These are phyloP conservation scores for Stratiomys singularior DNA, from an alignment of 2,888 invertebrate species.

Conservation along the genomic window DNA sequence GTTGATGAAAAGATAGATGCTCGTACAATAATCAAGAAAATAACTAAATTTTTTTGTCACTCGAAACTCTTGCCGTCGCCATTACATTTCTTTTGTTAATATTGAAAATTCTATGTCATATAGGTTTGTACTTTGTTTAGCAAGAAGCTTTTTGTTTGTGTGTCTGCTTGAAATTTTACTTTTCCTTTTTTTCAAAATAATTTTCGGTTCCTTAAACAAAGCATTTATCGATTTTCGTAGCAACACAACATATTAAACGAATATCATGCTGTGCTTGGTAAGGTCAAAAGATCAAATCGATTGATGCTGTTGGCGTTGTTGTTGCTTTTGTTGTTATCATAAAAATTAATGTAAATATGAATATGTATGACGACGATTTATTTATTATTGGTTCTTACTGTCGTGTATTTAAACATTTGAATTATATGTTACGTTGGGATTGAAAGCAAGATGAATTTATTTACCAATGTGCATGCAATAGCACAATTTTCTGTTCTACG, in stretches of 20 bases:
- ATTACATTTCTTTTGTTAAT: constrained; percentile 18
- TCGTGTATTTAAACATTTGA: neutral
- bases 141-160: neutral
- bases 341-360: neutral
- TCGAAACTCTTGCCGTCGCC: too few relatives aligned
- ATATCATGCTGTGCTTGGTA: constrained; percentile 31
- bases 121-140: constrained; percentile 18
- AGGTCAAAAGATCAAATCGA: constrained; percentile 35
- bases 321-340: neutral
- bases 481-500: neutral
- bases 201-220: neutral
- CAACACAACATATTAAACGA: neutral
- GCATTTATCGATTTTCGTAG: neutral
- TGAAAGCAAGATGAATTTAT: too few relatives aligned
- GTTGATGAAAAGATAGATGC: constrained; percentile 45
- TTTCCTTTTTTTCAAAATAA: constrained; percentile 16
- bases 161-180: neutral
- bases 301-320: neutral
- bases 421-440: too few relatives aligned
- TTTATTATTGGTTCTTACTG: neutral
- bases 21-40: constrained; percentile 31
- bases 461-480: neutral
- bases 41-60: neutral
- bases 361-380: neutral
- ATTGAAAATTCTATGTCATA: constrained; percentile 5